These are phyloP conservation scores for Heliothis virescens DNA, from an alignment of 1,140 invertebrate species.

Conservation along the genomic window DNA sequence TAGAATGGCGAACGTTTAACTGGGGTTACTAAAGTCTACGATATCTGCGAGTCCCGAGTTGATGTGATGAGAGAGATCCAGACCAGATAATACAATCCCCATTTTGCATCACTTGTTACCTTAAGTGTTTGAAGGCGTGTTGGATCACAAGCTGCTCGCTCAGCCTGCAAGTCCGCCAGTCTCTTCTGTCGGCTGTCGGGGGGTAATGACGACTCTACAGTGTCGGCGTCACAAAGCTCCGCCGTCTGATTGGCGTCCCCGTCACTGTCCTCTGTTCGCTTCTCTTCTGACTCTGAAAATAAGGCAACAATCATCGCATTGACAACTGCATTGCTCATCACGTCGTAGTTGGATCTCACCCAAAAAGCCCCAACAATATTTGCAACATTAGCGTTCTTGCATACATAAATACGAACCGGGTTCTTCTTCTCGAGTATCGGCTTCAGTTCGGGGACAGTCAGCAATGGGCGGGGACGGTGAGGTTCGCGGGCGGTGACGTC, in stretches of 20 bases:
- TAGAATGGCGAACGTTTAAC: no score
- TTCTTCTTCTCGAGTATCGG: conserved; percentile 56
- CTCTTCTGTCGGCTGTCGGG: conserved; percentile 88
- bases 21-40: no score
- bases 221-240: conserved; percentile 87
- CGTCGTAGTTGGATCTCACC: no score
- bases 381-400: neutral
- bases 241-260: conserved; percentile 85
- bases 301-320: neutral
- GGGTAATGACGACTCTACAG: conserved; percentile 90
- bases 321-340: no score
- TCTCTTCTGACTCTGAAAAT: conserved; percentile 65
- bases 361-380: no score
- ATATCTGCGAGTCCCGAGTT: no score
- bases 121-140: conserved; percentile 92
- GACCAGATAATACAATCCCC: no score
- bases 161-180: conserved; percentile 89
- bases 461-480: conserved; percentile 56
- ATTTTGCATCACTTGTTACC: conserved; percentile 30
- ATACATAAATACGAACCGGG: conserved; percentile 51
- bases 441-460: conserved; percentile 71
- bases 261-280: conserved; percentile 79
- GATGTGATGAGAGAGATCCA: no score
- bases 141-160: conserved; percentile 93
- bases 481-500: conserved; percentile 55